Evolutionary conservation across 35 echinoderm and acorn worm genomes (phyloP), one percentile per base, ranked within the genome.

Genomic region (Heliocidaris tuberculata): DNA sequence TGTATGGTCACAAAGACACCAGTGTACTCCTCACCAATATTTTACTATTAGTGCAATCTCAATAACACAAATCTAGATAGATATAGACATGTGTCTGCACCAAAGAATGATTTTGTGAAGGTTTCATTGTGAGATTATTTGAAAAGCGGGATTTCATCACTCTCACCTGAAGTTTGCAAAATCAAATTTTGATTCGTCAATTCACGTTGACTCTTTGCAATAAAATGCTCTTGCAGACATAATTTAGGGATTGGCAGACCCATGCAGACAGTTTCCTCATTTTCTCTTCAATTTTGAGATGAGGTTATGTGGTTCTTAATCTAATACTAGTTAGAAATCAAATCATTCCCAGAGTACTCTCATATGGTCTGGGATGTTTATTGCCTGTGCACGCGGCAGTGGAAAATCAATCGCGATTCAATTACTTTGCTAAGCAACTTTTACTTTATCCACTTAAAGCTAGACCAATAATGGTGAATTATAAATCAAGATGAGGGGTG

Each of bases 381-480:
- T 70, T 70, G 60, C 60, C 60, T 70, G 60, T 19, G 47, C 86
- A 88, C 86, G 47, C 86, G 47, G 86, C 86, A 32, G 31, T 13
- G 30, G 47, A 88, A 88, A 88, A 88, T 88, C 86, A 88, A 88
- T 88, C 30, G 10, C 31, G 9, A 88, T 88, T 88, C 31, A 88
- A 88, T 88, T 88, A 88, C 47, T 48, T 31, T 88, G 86, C 31
- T 88, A 88, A 88, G 86, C 86, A 88, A 88, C 10, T 88, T 88
- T 48, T 48, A 88, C 86, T 88, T 32, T 88, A 88, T 88, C 86
- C 31, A 88, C 47, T 88, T 88, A 32, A 88, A 5, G 86, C 60
- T 70, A 27, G 24, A 70, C 60, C 13, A 59, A 95, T 32, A 48
- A 42, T 48, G 16, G 50, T 93, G 30, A 59, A 31, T 48, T 49